Base-by-base conservation (phyloP, 1,140 invertebrate species). In the Leptoteleia sp. region DNA sequence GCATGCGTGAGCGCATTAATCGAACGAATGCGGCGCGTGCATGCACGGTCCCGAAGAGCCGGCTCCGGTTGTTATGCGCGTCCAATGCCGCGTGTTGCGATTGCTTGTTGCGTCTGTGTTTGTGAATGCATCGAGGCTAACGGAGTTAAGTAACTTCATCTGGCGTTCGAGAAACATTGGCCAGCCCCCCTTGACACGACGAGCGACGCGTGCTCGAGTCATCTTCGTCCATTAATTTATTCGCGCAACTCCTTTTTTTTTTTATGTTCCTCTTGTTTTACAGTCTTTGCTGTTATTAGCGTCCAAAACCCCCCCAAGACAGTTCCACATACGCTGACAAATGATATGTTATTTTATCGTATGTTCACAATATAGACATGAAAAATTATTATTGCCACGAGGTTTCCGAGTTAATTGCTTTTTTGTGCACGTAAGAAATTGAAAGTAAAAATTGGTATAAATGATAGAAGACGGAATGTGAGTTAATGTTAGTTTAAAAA, bases 61-160 rank as follows among this genome's bases (percentile, higher is more conserved):
- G 37, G 52, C 37, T 38, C n/a, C 12, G 54, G 22, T 57, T 57
- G 59, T 64, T 57, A 38, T 40, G 55, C 33, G 22, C 35, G 38
- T 11, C 27, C 29, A 35, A 40, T 42, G 33, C 55, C 42, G 37
- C 43, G 35, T 40, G 42, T 11, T 19, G 9, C 12, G 16, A 8
- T 19, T 15, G 19, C 6, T 16, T 11, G 5, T 37, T 43, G 15
- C 9, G 5, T 11, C 4, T 29, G 17, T 11, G 55, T 68, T 50
- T 43, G 70, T 57, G 33, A 70, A 70, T 71, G 57, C 65, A 81
- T 47, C 47, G 72, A 68, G 76, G 80, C 72, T 79, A 81, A 76
- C 76, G 67, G 67, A 81, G 80, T 79, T 76, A 81, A 81, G 72
- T 81, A 78, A 79, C 54, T 81, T 79, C 72, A 79, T 81, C 76